Conservation (phyloP, 2,113 vertebrate genomes). For the Martes martes region DNA sequence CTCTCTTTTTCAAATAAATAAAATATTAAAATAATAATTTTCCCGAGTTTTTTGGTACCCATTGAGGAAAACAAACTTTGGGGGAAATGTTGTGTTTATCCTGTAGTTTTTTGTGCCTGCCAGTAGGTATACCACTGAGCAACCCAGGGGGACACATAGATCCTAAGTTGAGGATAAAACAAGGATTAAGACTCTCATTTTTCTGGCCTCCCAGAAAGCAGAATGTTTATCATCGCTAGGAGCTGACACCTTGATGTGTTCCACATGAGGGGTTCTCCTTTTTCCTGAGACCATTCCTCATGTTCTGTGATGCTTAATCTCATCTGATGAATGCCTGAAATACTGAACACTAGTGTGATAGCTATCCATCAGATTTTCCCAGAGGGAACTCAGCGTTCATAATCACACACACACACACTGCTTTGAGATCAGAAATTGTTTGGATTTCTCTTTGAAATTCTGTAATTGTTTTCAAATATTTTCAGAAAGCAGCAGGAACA, state of each 20-base stretch:
- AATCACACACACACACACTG: background rate
- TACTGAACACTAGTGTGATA: background rate
- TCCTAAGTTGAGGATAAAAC: background rate
- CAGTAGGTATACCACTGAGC: background rate
- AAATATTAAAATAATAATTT: background rate
- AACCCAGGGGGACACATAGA: background rate
- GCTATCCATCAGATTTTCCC: background rate
- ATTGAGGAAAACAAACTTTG: background rate
- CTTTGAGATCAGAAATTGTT: constrained; percentile 6
- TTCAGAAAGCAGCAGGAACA: background rate
- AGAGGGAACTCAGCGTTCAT: background rate
- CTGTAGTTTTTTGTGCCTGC: background rate
- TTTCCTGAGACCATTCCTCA: background rate
- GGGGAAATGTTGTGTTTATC: background rate
- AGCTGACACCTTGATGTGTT: background rate
- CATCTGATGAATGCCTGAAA: background rate
- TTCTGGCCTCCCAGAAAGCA: background rate
- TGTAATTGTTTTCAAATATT: background rate
- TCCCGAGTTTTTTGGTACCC: background rate
- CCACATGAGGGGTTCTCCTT: background rate
- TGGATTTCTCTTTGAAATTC: background rate
- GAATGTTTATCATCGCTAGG: background rate
- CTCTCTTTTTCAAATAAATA: background rate
- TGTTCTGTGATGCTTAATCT: background rate
- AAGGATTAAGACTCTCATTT: background rate